Evolutionary conservation across 2,888 invertebrate genomes (phyloP).

Genomic region (Parelbella ahira): DNA sequence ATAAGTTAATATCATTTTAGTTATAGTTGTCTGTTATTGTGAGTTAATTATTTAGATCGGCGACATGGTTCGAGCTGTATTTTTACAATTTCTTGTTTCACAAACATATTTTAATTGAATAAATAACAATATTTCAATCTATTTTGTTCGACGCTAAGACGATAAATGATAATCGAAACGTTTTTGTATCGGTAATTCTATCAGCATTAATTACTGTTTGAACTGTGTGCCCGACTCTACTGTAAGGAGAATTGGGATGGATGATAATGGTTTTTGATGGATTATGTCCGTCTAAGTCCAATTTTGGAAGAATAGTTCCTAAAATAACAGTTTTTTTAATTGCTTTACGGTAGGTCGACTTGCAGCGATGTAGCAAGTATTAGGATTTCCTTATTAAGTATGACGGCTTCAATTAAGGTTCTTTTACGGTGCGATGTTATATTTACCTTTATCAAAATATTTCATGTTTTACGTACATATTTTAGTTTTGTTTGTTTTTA

Average conservation of each 20-base stretch:
- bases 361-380: conserved; percentile 20
- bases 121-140: too few species aligned
- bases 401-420: conserved; percentile 4
- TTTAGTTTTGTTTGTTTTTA: not conserved
- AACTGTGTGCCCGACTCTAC: conserved; percentile 21
- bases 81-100: not conserved
- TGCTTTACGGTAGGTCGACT: conserved; percentile 24
- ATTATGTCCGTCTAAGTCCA: conserved; percentile 26
- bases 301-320: conserved; percentile 34
- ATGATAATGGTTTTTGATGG: conserved; percentile 10
- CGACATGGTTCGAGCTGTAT: conserved; percentile 22
- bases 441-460: too few species aligned
- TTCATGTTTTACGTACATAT: too few species aligned
- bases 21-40: conserved; percentile 35
- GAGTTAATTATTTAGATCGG: conserved; percentile 36
- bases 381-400: conserved; percentile 6
- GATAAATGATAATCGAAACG: too few species aligned
- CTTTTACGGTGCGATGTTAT: conserved; percentile 11
- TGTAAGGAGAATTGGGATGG: conserved; percentile 9
- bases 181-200: too few species aligned
- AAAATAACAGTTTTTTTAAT: conserved; percentile 30
- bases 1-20: conserved; percentile 67
- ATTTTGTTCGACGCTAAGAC: too few species aligned
- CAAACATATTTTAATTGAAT: too few species aligned
- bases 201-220: not conserved